A percentile compares a stretch with the other conserved stretches of the same genome.
These are phyloP conservation scores for Sardina pilchardus DNA, from an alignment of 2,113 vertebrate species.

Conservation along the genomic window DNA sequence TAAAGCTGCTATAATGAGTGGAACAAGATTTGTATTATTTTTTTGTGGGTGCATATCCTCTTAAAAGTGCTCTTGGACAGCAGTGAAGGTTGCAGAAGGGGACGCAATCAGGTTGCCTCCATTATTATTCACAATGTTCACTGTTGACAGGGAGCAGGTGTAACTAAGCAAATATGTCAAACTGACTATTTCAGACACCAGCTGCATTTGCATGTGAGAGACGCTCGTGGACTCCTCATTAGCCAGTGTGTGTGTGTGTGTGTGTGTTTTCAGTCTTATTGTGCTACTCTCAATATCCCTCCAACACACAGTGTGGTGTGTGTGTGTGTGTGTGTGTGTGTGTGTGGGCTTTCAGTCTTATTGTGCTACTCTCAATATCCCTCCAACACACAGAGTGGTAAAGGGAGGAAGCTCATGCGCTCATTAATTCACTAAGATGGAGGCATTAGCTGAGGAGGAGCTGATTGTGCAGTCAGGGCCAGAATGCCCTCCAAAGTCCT, in stretches of 20 bases:
- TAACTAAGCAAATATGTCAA: neutral
- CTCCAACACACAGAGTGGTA: no score
- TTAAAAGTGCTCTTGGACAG: no score
- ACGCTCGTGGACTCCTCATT: neutral
- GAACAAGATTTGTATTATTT: no score
- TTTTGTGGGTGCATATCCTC: no score
- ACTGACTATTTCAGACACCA: neutral
- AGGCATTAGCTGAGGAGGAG: neutral
- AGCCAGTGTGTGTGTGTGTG: neutral
- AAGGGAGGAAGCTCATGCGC: neutral
- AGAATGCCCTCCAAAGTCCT: neutral
- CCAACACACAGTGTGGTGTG: neutral
- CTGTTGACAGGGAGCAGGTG: neutral
- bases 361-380: conserved; percentile 6
- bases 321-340: neutral
- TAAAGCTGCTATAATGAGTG: no score
- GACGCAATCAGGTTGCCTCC: neutral
- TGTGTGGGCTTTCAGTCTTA: neutral
- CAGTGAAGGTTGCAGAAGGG: neutral
- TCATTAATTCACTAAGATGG: conserved; percentile 3
- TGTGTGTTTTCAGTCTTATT: neutral
- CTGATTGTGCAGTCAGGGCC: neutral
- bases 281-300: neutral
- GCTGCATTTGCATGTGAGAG: neutral
- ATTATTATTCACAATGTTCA: neutral